Conservation (phyloP, 23 tunicate genomes). For the Clavelina lepadiformis region DNA sequence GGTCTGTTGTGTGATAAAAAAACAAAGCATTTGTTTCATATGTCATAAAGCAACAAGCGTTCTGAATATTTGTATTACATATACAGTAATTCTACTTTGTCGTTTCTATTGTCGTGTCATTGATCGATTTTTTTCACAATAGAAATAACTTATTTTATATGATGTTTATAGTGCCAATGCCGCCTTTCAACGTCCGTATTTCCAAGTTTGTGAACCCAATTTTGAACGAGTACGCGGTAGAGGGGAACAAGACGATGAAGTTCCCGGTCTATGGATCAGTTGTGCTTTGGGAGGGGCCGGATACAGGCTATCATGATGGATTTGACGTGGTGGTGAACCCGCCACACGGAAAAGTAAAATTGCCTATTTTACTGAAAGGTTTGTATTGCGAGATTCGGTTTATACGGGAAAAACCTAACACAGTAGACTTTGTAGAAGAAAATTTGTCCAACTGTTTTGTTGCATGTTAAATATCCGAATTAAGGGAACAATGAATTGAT, state of each 20-base stretch:
- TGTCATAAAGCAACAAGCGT: not conserved
- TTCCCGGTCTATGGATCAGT: conserved; percentile 76
- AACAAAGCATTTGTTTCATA: not conserved
- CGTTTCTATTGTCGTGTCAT: not conserved
- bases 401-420: too few relatives aligned
- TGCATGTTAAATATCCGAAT: too few relatives aligned
- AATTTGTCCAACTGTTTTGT: too few relatives aligned
- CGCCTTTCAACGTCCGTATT: conserved; percentile 42
- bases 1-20: conserved; percentile 20
- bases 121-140: too few relatives aligned
- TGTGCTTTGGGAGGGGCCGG: conserved; percentile 67
- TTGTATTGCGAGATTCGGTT: too few relatives aligned
- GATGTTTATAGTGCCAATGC: conserved; percentile 38
- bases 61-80: not conserved
- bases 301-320: conserved; percentile 40
- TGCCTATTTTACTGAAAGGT: conserved; percentile 46
- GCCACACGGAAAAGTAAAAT: conserved; percentile 58
- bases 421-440: too few relatives aligned
- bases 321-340: conserved; percentile 52
- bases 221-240: conserved; percentile 34
- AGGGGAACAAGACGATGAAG: conserved; percentile 41
- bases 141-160: not conserved
- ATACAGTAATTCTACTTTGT: not conserved
- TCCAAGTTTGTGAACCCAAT: conserved; percentile 67
- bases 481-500: too few relatives aligned